Evolutionary conservation across 2,888 invertebrate genomes (phyloP).

Genomic region (Cryptocheilus praepositus): DNA sequence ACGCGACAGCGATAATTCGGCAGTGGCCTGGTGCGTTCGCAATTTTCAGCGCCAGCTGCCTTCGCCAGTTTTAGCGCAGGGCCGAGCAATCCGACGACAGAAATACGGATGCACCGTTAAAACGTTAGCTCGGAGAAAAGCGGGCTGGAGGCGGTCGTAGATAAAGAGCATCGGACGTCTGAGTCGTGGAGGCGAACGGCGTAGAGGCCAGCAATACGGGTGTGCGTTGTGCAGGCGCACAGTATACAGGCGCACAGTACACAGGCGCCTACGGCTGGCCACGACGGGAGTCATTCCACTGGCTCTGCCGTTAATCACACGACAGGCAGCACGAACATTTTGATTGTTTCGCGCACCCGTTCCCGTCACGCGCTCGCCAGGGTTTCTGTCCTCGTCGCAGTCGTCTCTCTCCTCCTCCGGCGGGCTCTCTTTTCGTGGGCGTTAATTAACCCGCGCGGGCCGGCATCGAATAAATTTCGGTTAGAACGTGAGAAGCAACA

Average conservation of each 20-base stretch:
- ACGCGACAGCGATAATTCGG: too few relatives aligned
- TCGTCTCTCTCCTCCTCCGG: not conserved
- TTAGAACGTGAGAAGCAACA: constrained; percentile 74
- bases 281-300: constrained; percentile 28
- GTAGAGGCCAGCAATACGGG: not conserved
- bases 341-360: constrained; percentile 33
- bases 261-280: constrained; percentile 20
- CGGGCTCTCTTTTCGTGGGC: constrained; percentile 37
- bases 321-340: constrained; percentile 32
- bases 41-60: too few relatives aligned
- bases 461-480: constrained; percentile 74
- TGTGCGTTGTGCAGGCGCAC: not conserved
- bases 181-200: not conserved
- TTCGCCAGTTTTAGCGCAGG: too few relatives aligned
- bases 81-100: too few relatives aligned
- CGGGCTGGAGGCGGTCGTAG: too few relatives aligned
- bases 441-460: constrained; percentile 71
- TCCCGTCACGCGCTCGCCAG: not conserved
- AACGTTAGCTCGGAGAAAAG: too few relatives aligned
- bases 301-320: constrained; percentile 27
- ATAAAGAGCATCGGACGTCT: too few relatives aligned
- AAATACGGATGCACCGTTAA: too few relatives aligned
- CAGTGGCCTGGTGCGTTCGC: too few relatives aligned
- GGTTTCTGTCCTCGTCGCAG: constrained; percentile 8
- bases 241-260: not conserved